These are phyloP conservation scores for Osmoderma eremita DNA, from an alignment of 2,888 invertebrate genomes.

Conservation along the genomic window DNA sequence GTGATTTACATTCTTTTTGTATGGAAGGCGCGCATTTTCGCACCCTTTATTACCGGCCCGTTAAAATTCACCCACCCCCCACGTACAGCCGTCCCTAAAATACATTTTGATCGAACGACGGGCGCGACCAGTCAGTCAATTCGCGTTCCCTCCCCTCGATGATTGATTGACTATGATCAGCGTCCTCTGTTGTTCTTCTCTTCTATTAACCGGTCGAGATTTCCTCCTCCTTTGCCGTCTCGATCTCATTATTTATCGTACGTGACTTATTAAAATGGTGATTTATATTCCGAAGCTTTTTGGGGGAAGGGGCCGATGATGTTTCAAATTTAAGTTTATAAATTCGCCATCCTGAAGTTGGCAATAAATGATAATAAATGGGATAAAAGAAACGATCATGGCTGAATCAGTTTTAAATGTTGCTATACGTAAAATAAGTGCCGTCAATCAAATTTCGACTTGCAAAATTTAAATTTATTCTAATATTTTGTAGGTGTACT, in stretches of 20 bases:
- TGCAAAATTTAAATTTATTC: too few relatives aligned
- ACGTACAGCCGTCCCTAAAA: conserved; percentile 41
- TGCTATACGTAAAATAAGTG: too few relatives aligned
- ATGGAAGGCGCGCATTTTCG: conserved; percentile 41
- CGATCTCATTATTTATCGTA: conserved; percentile 20
- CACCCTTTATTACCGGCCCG: conserved; percentile 45
- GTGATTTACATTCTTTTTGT: conserved; percentile 45
- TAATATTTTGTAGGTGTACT: too few relatives aligned
- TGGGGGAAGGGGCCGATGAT: neutral
- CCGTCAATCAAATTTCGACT: too few relatives aligned
- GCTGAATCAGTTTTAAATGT: too few relatives aligned
- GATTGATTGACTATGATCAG: conserved; percentile 48
- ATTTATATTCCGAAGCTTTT: conserved; percentile 19
- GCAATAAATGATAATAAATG: too few relatives aligned
- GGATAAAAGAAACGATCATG: too few relatives aligned
- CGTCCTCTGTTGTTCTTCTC: conserved; percentile 35
- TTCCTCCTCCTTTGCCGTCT: neutral
- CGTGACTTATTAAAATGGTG: conserved; percentile 24
- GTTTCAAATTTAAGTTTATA: neutral
- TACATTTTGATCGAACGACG: conserved; percentile 49
- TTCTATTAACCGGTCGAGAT: conserved; percentile 36
- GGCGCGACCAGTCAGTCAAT: neutral
- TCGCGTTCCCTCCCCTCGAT: conserved; percentile 23
- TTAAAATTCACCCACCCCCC: conserved; percentile 50
- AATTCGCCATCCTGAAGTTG: neutral